A percentile compares a stretch with the other conserved stretches of the same genome.
These are phyloP conservation scores for Chitala chitala DNA, from an alignment of 2,113 vertebrate genomes.

Conservation along the genomic window DNA sequence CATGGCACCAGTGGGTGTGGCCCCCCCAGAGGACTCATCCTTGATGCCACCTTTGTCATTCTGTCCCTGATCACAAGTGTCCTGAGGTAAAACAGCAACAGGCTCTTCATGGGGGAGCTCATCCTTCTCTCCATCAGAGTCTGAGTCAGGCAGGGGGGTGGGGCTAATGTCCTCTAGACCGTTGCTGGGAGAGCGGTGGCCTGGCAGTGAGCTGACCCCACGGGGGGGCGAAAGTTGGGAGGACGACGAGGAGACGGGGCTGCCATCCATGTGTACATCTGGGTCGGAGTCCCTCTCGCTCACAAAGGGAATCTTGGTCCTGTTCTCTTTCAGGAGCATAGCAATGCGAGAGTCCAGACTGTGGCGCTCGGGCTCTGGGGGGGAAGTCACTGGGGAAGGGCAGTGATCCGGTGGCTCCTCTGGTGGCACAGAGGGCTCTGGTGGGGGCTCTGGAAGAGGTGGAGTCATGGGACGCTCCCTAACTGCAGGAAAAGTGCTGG, in stretches of 20 bases:
- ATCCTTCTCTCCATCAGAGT: constrained; percentile 83
- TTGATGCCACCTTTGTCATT: constrained; percentile 59
- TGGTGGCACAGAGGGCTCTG: constrained; percentile 64
- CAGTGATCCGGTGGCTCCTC: constrained; percentile 76
- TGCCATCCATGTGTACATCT: constrained; percentile 89
- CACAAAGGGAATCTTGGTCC: constrained; percentile 89
- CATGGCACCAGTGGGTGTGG: constrained; percentile 79
- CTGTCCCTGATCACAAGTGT: constrained; percentile 58
- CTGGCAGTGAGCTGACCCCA: constrained; percentile 58
- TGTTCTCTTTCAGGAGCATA: constrained; percentile 95
- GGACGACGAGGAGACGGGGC: constrained; percentile 93
- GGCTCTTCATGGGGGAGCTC: constrained; percentile 66
- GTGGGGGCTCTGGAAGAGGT: constrained; percentile 73
- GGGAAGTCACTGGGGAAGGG: constrained; percentile 78
- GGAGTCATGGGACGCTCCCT: constrained; percentile 79
- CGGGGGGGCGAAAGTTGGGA: constrained; percentile 85
- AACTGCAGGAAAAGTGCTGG: constrained; percentile 60
- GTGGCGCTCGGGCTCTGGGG: constrained; percentile 79
- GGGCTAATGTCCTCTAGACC: constrained; percentile 96
- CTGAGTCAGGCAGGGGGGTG: constrained; percentile 88
- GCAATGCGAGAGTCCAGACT: constrained; percentile 96
- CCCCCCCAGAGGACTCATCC: constrained; percentile 66
- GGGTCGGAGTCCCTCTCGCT: constrained; percentile 81
- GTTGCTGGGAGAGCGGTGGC: constrained; percentile 79
- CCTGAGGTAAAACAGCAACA: constrained; percentile 57